These are phyloP conservation scores for Drosophila melanica DNA, from an alignment of 1,140 invertebrate genomes.

Conservation along the genomic window DNA sequence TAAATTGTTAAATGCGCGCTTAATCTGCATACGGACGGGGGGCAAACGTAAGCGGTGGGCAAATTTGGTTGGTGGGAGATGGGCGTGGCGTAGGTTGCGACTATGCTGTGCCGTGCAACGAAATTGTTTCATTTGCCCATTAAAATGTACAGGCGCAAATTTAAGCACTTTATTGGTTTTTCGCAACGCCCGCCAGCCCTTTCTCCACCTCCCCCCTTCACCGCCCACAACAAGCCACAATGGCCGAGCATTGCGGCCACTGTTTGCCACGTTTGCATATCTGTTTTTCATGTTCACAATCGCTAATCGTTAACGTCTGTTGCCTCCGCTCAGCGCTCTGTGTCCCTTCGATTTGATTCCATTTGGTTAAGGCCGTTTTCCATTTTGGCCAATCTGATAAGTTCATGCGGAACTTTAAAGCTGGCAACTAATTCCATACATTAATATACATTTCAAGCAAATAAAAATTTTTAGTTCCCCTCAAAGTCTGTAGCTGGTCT, in stretches of 20 bases:
- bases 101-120: slow-evolving; percentile 21
- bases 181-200: slow-evolving; percentile 7
- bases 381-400: slow-evolving; percentile 1
- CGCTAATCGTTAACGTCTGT: slow-evolving; percentile 65
- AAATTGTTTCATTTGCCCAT: slow-evolving; percentile 80
- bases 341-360: background rate
- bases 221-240: slow-evolving; percentile 11
- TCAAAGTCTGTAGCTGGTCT: too few species aligned
- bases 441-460: background rate
- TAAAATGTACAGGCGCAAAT: slow-evolving; percentile 76
- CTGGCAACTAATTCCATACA: background rate
- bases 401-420: background rate
- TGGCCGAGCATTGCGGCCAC: slow-evolving; percentile 47
- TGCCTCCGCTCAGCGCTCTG: background rate
- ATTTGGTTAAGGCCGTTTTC: background rate
- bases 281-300: slow-evolving; percentile 76
- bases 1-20: slow-evolving; percentile 80
- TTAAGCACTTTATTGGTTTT: slow-evolving; percentile 77
- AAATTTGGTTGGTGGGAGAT: background rate
- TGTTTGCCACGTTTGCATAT: slow-evolving; percentile 78
- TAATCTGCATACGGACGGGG: slow-evolving; percentile 64
- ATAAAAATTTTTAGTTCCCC: background rate
- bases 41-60: background rate
- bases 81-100: slow-evolving; percentile 37
- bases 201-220: background rate